phyloP scores from a whole-genome alignment of 2,888 invertebrate genomes.

The Imbricaverruca yamaguchii region DNA sequence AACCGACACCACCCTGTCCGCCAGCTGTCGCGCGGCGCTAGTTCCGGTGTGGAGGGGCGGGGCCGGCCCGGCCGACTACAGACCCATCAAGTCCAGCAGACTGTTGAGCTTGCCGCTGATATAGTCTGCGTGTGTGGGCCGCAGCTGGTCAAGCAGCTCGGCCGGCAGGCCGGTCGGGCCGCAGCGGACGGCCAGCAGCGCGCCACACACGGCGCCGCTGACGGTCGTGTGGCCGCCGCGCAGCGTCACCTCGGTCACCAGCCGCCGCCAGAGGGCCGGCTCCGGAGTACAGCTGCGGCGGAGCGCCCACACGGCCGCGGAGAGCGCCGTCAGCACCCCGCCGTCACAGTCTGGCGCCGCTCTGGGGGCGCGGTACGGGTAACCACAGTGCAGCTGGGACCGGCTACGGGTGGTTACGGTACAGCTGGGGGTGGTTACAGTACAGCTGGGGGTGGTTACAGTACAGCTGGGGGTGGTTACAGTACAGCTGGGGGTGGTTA shows the following conservation, averaged over 20 bases:
- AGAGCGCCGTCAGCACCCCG: not conserved
- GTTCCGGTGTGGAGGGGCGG: too few relatives aligned
- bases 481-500: too few relatives aligned
- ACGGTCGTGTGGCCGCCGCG: not conserved
- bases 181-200: not conserved
- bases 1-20: too few relatives aligned
- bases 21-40: too few relatives aligned
- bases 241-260: not conserved
- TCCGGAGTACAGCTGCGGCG: not conserved
- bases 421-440: too few relatives aligned
- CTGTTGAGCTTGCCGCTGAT: constrained; percentile 1
- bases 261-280: not conserved
- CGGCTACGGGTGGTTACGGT: too few relatives aligned
- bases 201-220: not conserved
- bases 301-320: not conserved
- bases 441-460: too few relatives aligned
- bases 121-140: not conserved
- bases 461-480: too few relatives aligned
- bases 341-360: not conserved
- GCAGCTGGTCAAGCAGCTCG: not conserved
- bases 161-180: not conserved
- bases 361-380: not conserved
- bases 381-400: too few relatives aligned
- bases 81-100: constrained; percentile 4
- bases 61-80: not conserved